These are phyloP conservation scores for Acheta domesticus DNA, from an alignment of 2,888 invertebrate species.

Conservation along the genomic window DNA sequence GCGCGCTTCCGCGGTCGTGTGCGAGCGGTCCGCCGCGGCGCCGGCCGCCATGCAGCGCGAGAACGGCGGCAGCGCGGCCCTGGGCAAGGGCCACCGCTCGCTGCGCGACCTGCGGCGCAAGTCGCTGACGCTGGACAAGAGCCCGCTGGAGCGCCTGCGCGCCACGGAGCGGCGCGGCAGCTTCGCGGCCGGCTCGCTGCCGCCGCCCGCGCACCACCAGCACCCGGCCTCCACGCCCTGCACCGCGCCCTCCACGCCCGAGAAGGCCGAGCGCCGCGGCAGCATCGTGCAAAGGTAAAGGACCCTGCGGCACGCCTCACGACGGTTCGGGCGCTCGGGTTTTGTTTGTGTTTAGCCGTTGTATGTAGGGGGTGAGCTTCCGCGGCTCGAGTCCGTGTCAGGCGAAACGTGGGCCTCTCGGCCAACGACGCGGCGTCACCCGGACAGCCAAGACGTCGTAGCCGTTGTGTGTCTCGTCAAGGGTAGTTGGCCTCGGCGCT, in stretches of 20 bases:
- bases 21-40: too few species aligned
- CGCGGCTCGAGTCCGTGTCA: too few species aligned
- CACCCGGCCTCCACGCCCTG: neutral
- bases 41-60: neutral
- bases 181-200: slow-evolving; percentile 39
- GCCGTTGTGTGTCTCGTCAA: too few species aligned
- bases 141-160: slow-evolving; percentile 38
- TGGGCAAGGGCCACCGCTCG: slow-evolving; percentile 32
- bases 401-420: too few species aligned
- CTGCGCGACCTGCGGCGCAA: slow-evolving; percentile 41
- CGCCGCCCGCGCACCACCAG: slow-evolving; percentile 11
- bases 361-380: too few species aligned
- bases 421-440: too few species aligned
- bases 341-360: too few species aligned
- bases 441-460: too few species aligned
- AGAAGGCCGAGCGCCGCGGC: slow-evolving; percentile 39
- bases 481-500: too few species aligned
- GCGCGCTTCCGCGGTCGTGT: too few species aligned
- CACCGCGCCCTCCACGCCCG: slow-evolving; percentile 23
- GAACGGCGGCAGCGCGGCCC: neutral
- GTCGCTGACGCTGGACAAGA: slow-evolving; percentile 41
- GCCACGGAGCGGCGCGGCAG: slow-evolving; percentile 41
- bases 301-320: too few species aligned
- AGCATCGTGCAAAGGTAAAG: slow-evolving; percentile 42
- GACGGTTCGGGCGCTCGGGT: too few species aligned